phyloP scores from a whole-genome alignment of 1,140 invertebrate species.

The Apolygus lucorum region DNA sequence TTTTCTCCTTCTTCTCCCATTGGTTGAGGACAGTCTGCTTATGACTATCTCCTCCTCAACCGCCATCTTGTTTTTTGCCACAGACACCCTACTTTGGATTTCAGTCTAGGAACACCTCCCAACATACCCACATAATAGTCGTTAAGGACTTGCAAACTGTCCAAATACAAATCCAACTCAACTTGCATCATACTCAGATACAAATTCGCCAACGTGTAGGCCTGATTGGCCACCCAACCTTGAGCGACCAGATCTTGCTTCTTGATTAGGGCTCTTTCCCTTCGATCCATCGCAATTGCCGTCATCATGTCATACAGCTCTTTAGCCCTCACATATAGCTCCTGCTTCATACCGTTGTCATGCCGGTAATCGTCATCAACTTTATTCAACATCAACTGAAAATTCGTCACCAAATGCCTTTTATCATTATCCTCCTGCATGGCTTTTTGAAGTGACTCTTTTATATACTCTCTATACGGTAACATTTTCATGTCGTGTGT shows the following conservation, averaged over 20 bases:
- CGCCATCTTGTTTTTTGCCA: neutral
- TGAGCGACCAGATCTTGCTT: conserved; percentile 4
- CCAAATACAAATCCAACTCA: conserved; percentile 25
- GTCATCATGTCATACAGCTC: conserved; percentile 22
- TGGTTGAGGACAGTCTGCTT: neutral
- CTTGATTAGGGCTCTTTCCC: neutral
- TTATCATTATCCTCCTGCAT: conserved; percentile 16
- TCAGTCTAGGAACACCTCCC: neutral
- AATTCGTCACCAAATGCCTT: conserved; percentile 22
- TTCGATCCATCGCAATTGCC: conserved; percentile 16
- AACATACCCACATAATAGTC: conserved; percentile 24
- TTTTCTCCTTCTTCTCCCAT: neutral
- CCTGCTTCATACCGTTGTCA: conserved; percentile 22
- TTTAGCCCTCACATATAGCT: conserved; percentile 23
- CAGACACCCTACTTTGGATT: neutral
- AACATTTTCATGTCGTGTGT: conserved; percentile 1
- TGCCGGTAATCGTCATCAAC: conserved; percentile 15
- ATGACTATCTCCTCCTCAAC: neutral
- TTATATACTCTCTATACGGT: conserved; percentile 20
- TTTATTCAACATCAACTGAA: conserved; percentile 26
- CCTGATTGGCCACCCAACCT: conserved; percentile 20
- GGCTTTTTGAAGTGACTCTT: neutral
- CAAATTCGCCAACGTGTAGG: conserved; percentile 1
- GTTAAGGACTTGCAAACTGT: conserved; percentile 25
- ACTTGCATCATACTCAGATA: conserved; percentile 22